A percentile compares a stretch with the other conserved stretches of the same genome.
These are phyloP conservation scores for Acanthurus lineatus DNA, from an alignment of 2,797 vertebrate genomes.

Conservation along the genomic window DNA sequence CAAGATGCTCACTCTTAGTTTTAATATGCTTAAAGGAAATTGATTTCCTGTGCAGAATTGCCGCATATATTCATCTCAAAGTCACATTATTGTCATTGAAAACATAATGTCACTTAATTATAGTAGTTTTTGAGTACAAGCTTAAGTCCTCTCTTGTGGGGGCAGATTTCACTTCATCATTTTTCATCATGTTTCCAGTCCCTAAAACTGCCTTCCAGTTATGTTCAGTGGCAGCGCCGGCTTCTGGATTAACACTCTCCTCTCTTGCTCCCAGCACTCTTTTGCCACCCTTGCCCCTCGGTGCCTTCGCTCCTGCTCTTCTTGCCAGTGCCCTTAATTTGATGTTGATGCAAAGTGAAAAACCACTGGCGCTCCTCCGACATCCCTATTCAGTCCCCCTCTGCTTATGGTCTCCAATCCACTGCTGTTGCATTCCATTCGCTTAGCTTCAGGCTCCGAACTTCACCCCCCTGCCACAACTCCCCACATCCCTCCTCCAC, in stretches of 20 bases:
- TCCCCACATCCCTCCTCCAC: slow-evolving; percentile 7
- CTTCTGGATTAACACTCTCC: slow-evolving; percentile 68
- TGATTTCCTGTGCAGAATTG: slow-evolving; percentile 6
- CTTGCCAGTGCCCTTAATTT: slow-evolving; percentile 70
- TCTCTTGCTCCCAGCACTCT: slow-evolving; percentile 36
- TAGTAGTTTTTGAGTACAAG: slow-evolving; percentile 11
- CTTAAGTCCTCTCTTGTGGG: slow-evolving; percentile 3
- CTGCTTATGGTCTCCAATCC: slow-evolving; percentile 68
- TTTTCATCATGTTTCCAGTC: slow-evolving; percentile 45
- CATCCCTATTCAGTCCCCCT: slow-evolving; percentile 60
- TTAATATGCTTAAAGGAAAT: slow-evolving; percentile 6
- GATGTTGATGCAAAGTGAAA: slow-evolving; percentile 84
- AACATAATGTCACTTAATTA: slow-evolving; percentile 2
- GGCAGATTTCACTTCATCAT: slow-evolving; percentile 36
- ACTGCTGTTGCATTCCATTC: slow-evolving; percentile 73
- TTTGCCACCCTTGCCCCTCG: slow-evolving; percentile 68
- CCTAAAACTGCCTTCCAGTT: slow-evolving; percentile 34
- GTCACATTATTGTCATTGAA: background rate
- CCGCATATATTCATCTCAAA: slow-evolving; percentile 16
- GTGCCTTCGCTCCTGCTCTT: slow-evolving; percentile 58
- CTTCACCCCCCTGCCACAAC: slow-evolving; percentile 14
- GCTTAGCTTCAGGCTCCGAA: slow-evolving; percentile 69
- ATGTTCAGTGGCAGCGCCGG: slow-evolving; percentile 50
- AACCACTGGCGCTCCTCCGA: slow-evolving; percentile 75
- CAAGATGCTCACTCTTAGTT: background rate